phyloP scores from a whole-genome alignment of 2,888 invertebrate genomes.

The Hypsopygia costalis region DNA sequence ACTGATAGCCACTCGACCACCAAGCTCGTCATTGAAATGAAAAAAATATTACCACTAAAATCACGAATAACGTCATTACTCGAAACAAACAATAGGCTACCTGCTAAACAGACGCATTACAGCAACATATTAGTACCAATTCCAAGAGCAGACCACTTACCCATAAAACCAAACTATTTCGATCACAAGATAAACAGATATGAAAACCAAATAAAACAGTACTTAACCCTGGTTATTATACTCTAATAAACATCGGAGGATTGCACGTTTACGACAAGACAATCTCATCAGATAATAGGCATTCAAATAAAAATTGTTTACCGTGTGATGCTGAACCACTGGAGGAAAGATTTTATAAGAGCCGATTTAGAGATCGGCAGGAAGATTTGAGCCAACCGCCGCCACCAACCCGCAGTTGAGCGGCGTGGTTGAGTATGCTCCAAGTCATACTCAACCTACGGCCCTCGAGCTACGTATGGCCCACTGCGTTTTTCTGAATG shows the following conservation, averaged over 20 bases:
- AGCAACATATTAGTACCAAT: slow-evolving; percentile 20
- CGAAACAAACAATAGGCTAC: too few species aligned
- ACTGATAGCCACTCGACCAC: too few species aligned
- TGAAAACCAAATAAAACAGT: slow-evolving; percentile 61
- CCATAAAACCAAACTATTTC: slow-evolving; percentile 47
- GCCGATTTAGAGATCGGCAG: slow-evolving; percentile 9
- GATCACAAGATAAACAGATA: slow-evolving; percentile 64
- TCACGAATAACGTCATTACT: too few species aligned
- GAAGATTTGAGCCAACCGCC: too few species aligned
- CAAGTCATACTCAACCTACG: too few species aligned
- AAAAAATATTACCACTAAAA: too few species aligned
- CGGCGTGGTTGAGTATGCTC: too few species aligned
- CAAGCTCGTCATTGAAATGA: too few species aligned
- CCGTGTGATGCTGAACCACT: slow-evolving; percentile 33
- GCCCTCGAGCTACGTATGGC: too few species aligned
- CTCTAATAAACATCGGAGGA: slow-evolving; percentile 54
- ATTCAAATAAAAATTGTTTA: slow-evolving; percentile 61
- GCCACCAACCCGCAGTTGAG: too few species aligned
- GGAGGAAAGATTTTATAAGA: slow-evolving; percentile 24
- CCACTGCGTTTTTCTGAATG: too few species aligned
- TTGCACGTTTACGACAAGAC: slow-evolving; percentile 38
- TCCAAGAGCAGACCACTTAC: slow-evolving; percentile 33
- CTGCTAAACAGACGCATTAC: too few species aligned
- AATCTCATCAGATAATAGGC: slow-evolving; percentile 58
- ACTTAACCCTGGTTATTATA: slow-evolving; percentile 67